These are phyloP conservation scores for Micrastur ruficollis DNA, from an alignment of 2,797 vertebrate species.

Conservation along the genomic window DNA sequence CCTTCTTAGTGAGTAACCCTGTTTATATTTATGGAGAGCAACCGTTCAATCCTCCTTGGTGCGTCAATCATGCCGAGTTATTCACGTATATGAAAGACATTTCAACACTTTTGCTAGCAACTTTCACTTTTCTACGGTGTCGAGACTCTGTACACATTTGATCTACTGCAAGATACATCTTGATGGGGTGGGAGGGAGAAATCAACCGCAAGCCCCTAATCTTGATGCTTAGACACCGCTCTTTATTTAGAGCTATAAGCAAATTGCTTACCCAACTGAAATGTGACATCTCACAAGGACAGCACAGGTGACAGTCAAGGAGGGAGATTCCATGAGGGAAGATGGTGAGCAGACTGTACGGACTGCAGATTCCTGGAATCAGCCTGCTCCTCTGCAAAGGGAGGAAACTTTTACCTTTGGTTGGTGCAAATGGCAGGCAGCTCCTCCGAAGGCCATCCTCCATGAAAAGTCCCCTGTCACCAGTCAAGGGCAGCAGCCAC, in stretches of 20 bases:
- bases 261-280: not conserved
- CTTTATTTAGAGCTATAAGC: not conserved
- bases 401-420: not conserved
- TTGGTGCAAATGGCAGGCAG: rapidly evolving
- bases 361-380: not conserved
- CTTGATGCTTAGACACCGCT: not conserved
- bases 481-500: not conserved
- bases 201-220: not conserved
- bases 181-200: not conserved
- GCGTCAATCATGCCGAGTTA: not conserved
- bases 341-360: not conserved
- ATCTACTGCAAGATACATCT: not conserved
- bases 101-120: not conserved
- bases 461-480: not conserved
- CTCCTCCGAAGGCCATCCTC: not conserved
- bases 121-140: not conserved
- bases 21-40: not conserved
- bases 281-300: not conserved
- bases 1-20: not conserved
- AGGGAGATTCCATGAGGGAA: not conserved
- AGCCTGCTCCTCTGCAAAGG: not conserved
- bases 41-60: not conserved
- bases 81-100: not conserved
- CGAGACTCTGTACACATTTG: not conserved
- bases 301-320: not conserved